Conservation (phyloP, 92 coral and sea anemone genomes). For the Blastomussa wellsi region DNA sequence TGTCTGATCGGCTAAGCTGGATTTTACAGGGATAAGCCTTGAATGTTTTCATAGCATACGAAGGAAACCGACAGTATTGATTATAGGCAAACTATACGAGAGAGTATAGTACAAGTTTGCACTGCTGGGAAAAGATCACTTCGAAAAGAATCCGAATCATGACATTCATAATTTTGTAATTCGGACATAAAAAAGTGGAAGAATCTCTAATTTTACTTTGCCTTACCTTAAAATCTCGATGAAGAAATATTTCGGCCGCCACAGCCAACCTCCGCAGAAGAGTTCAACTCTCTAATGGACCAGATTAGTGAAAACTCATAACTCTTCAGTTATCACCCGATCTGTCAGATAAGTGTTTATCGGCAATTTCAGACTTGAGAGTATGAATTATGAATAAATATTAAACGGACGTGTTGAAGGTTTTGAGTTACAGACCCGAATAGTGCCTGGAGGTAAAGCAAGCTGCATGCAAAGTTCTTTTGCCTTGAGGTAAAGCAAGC, state of each 20-base stretch:
- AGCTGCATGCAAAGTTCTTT: neutral
- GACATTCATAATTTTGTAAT: neutral
- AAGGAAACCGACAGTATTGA: neutral
- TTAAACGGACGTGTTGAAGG: constrained; percentile 9
- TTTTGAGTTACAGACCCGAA: constrained; percentile 42
- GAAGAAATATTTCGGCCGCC: neutral
- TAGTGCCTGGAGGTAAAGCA: neutral
- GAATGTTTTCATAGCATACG: neutral
- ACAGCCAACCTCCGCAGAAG: neutral
- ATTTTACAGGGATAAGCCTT: constrained; percentile 15
- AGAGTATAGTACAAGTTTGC: neutral
- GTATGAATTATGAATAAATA: constrained; percentile 14
- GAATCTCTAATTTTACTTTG: neutral
- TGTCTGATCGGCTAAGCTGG: constrained; percentile 22
- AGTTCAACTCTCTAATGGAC: constrained; percentile 1
- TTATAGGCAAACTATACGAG: neutral
- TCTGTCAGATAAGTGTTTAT: constrained; percentile 46
- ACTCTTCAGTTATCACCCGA: constrained; percentile 18
- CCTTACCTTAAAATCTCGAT: constrained; percentile 23
- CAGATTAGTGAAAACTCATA: constrained; percentile 15
- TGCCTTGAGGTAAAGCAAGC: no score
- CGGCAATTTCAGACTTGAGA: constrained; percentile 44
- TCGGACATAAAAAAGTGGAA: neutral
- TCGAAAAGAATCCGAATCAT: neutral
- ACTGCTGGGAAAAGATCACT: constrained; percentile 1